Percentiles rank a stretch among this genome's conserved stretches.
These are phyloP conservation scores for Chaetoderma sp. DNA, from an alignment of 2,888 invertebrate species.

Conservation along the genomic window DNA sequence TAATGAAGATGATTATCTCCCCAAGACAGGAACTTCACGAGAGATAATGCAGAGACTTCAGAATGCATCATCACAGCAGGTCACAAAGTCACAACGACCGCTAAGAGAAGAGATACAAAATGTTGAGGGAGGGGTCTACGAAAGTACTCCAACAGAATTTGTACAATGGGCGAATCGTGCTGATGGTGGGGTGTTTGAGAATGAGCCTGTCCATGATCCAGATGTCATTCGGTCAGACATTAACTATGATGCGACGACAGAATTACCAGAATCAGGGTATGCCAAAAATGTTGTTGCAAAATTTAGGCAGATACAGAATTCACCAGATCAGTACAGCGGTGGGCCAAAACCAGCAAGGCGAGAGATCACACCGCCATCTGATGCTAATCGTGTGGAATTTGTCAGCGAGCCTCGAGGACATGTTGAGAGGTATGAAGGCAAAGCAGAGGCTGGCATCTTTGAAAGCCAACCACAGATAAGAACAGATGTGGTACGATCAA, in stretches of 20 bases:
- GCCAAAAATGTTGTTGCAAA: constrained; percentile 52
- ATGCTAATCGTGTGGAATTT: constrained; percentile 51
- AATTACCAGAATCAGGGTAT: constrained; percentile 50
- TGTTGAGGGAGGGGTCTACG: constrained; percentile 1
- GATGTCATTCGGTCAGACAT: constrained; percentile 48
- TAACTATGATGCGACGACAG: constrained; percentile 38
- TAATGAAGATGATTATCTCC: neutral
- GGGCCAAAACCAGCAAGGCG: too few species aligned
- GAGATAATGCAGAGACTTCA: neutral
- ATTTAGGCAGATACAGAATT: constrained; percentile 49
- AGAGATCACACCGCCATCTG: constrained; percentile 56
- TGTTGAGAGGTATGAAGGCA: constrained; percentile 46
- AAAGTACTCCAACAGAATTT: too few species aligned
- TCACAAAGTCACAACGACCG: neutral
- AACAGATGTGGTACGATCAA: constrained; percentile 51
- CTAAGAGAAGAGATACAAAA: constrained; percentile 1
- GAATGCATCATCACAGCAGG: neutral
- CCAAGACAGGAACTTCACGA: neutral
- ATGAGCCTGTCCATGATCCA: constrained; percentile 44
- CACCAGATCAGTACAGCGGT: too few species aligned
- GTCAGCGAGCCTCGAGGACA: constrained; percentile 54
- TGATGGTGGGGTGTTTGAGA: constrained; percentile 57
- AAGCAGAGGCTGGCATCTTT: constrained; percentile 53
- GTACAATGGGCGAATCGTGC: neutral
- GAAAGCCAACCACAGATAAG: constrained; percentile 50